Percentiles rank a stretch among this genome's conserved stretches.
Evolutionary conservation across 2,888 invertebrate species (phyloP).

Genomic region (Spisula solida): DNA sequence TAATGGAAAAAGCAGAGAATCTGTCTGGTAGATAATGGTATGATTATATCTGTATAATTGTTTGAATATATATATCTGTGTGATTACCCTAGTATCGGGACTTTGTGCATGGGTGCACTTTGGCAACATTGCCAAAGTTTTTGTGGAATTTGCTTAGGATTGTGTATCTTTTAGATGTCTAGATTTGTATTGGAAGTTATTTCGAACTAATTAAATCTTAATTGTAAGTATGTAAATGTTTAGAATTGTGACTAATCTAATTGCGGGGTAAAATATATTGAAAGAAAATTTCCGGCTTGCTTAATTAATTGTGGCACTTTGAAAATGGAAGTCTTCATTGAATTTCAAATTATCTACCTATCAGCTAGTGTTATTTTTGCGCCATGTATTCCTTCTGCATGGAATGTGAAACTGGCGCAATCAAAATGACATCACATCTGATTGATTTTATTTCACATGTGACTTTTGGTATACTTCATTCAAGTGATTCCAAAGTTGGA

Average conservation of each 20-base stretch:
- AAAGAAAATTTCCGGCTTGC: background rate
- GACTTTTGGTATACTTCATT: background rate
- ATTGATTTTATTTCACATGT: background rate
- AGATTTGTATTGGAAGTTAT: background rate
- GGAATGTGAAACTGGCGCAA: background rate
- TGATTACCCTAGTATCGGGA: background rate
- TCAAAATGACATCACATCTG: constrained; percentile 12
- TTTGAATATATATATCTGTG: background rate
- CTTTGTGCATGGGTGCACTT: constrained; percentile 10
- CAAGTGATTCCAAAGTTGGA: background rate
- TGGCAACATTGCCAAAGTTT: background rate
- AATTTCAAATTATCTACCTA: background rate
- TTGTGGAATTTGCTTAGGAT: constrained; percentile 15
- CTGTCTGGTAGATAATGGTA: background rate
- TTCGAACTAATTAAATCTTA: constrained; percentile 28
- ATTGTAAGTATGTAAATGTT: constrained; percentile 23
- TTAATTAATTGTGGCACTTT: background rate
- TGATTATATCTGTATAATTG: background rate
- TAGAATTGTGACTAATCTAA: constrained; percentile 21
- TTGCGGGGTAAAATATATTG: background rate
- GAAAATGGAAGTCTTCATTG: constrained; percentile 7
- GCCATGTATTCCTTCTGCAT: background rate
- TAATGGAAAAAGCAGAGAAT: background rate
- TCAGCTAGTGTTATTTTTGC: background rate
- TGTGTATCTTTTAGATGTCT: background rate